Conservation (phyloP, 2,888 invertebrate species). For the Drosophila kanekoi region DNA sequence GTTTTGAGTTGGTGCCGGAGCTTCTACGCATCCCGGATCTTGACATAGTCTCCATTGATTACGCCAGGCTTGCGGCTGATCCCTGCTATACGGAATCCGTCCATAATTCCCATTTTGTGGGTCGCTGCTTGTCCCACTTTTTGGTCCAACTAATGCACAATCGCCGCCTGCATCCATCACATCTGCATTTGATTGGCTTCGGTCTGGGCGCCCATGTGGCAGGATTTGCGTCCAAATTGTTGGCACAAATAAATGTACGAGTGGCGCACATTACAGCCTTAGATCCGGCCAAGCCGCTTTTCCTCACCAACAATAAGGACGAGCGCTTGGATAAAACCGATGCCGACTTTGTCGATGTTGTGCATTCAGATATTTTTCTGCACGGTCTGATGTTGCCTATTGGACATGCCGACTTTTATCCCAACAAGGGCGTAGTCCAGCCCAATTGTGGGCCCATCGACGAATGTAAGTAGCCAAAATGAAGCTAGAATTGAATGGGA, state of each 20-base stretch:
- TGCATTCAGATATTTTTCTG: conserved; percentile 87
- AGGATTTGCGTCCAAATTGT: conserved; percentile 85
- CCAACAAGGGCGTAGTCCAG: conserved; percentile 87
- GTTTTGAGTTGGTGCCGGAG: conserved; percentile 87
- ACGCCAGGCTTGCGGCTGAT: conserved; percentile 86
- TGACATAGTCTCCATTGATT: conserved; percentile 88
- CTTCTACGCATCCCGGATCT: conserved; percentile 86
- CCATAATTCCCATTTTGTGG: conserved; percentile 64
- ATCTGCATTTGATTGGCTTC: conserved; percentile 87
- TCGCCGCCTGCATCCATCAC: too few species aligned
- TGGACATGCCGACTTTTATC: conserved; percentile 87
- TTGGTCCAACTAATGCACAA: neutral
- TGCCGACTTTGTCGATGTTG: conserved; percentile 88
- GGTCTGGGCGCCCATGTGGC: conserved; percentile 88
- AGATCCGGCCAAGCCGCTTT: conserved; percentile 88
- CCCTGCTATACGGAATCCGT: conserved; percentile 88
- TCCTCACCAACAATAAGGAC: conserved; percentile 84
- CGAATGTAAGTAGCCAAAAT: conserved; percentile 14
- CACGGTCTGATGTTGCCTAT: conserved; percentile 86
- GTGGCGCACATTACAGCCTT: conserved; percentile 86
- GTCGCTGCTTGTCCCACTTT: neutral
- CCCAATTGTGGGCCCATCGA: conserved; percentile 86
- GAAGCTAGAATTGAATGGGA: neutral
- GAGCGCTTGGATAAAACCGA: conserved; percentile 86
- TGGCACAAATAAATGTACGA: conserved; percentile 45